Base-by-base conservation (phyloP, 2,113 vertebrate species). In the Hucho hucho region DNA sequence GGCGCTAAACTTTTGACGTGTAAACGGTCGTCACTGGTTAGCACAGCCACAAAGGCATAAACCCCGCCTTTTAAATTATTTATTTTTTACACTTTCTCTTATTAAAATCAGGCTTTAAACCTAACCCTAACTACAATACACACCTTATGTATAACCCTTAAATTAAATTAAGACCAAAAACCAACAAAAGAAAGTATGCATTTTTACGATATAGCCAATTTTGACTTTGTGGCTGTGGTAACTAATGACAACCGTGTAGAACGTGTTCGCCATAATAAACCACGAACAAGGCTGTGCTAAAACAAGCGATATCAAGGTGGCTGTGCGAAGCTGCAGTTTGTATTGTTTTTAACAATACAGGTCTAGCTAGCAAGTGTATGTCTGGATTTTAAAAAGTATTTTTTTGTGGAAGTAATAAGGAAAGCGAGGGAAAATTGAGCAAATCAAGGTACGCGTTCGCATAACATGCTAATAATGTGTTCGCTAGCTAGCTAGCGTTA, bases 191-290 rank as follows among this genome's bases (percentile, higher is more conserved):
- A 43, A 43, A 11, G 37, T 43, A 11, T 43, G 37, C 11, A 43
- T 43, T 12, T 43, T 43, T 11, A 43, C 7, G 9, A 43, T 43
- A 3, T 11, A 43, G 9, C 37, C 37, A 3, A 12, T 43, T 43
- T 11, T 43, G 37, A 43, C 37, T 43, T 43, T 43, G 37, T 43
- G 37, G 37, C 37, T 43, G 37, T 43, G 9, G 37, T 43, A 43
- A 43, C 37, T 43, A 9, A 9, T 43, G 37, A 11, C 9, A 43
- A 43, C 7, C 37, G 37, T 43, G 1, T 0, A 24, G 83, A 91
- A 91, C 92, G 92, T 93, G 91, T 85, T 91, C 88, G 90, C 90
- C 88, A 88, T 92, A 92, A 89, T 89, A 92, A 92, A 90, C 80
- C 69, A 78, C 80, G 77, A 79, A 85, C 82, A 90, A 86, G 80